Conservation (phyloP, 2,797 vertebrate genomes). For the Crenichthys baileyi region DNA sequence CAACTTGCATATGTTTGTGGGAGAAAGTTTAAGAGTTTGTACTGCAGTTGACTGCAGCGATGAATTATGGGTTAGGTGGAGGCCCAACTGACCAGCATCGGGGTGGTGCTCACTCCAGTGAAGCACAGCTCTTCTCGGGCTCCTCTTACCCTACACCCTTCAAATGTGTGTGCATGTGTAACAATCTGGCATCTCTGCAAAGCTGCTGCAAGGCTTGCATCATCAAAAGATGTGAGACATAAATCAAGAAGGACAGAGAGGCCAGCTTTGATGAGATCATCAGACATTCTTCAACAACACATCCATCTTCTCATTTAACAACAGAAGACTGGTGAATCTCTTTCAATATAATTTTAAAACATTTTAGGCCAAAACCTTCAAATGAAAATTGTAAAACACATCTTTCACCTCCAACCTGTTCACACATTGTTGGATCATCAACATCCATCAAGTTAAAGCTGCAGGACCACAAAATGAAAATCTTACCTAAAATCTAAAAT, state of each 20-base stretch:
- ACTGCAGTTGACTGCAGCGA: constrained; percentile 45
- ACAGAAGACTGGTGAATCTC: not conserved
- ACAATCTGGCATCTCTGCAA: constrained; percentile 13
- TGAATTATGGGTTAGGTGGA: constrained; percentile 70
- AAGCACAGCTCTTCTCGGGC: constrained; percentile 12
- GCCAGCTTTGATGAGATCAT: not conserved
- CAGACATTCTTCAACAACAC: not conserved
- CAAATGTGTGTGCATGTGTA: not conserved
- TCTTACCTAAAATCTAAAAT: not conserved
- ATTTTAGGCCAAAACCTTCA: not conserved
- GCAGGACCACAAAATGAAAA: not conserved
- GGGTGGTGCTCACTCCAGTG: constrained; percentile 63
- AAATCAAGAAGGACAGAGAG: not conserved
- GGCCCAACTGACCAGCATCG: constrained; percentile 47
- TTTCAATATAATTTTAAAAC: not conserved
- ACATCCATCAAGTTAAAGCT: not conserved
- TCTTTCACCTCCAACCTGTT: not conserved
- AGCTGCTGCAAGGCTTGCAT: constrained; percentile 19
- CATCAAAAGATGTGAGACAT: not conserved
- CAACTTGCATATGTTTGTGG: constrained; percentile 81
- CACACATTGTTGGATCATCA: not conserved
- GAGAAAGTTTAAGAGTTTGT: constrained; percentile 57
- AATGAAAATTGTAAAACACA: not conserved
- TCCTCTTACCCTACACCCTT: constrained; percentile 24
- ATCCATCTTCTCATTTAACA: not conserved